These are phyloP conservation scores for Phalanger gymnotis DNA, from an alignment of 2,797 vertebrate species.

Conservation along the genomic window DNA sequence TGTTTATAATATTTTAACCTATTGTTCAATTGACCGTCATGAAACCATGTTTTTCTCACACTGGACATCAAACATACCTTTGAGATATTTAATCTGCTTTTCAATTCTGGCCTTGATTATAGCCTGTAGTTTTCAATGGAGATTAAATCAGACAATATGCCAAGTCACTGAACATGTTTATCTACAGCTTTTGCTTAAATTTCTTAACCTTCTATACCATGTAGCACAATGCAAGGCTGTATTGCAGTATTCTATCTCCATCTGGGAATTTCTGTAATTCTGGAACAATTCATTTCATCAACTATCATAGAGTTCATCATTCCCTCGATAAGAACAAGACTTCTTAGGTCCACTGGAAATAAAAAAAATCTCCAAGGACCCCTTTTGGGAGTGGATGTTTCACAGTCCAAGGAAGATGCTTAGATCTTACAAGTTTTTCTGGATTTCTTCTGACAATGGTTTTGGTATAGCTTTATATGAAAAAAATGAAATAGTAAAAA, in stretches of 20 bases:
- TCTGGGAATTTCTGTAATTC: not conserved
- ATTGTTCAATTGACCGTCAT: not conserved
- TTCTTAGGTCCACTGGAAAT: too few species aligned
- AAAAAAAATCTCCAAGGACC: not conserved
- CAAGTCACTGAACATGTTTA: too few species aligned
- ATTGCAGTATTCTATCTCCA: not conserved
- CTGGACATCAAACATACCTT: not conserved
- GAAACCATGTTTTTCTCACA: not conserved
- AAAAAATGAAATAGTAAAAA: not conserved
- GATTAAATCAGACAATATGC: too few species aligned
- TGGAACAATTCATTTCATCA: not conserved
- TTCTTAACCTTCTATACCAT: not conserved
- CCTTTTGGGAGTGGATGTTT: not conserved
- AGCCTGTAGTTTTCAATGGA: too few species aligned
- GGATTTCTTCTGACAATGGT: not conserved
- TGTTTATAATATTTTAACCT: not conserved
- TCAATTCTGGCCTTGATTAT: too few species aligned
- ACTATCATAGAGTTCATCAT: not conserved
- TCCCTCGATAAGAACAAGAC: not conserved
- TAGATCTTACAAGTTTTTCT: not conserved
- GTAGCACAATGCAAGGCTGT: not conserved
- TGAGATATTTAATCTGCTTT: not conserved
- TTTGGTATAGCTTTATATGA: not conserved
- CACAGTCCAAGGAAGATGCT: not conserved
- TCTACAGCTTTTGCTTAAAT: too few species aligned